Percentiles rank a stretch among this genome's conserved stretches.
Evolutionary conservation across 1,140 invertebrate genomes (phyloP).

Genomic region (Heliconius melpomene): DNA sequence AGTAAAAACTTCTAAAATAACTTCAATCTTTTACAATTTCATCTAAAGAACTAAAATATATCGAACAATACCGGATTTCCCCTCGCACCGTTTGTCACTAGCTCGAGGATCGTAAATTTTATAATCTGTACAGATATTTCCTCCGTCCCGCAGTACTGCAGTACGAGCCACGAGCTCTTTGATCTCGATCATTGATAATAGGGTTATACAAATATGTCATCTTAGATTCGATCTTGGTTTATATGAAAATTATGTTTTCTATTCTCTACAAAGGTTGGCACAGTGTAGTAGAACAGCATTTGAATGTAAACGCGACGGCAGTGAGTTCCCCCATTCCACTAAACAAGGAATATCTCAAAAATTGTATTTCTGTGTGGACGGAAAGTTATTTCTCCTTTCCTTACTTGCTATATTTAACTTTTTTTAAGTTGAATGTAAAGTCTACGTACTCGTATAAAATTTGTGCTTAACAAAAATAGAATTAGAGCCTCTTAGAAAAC

Average conservation of each 20-base stretch:
- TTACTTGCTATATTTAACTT: no score
- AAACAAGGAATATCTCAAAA: no score
- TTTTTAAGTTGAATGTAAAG: no score
- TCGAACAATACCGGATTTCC: slow-evolving; percentile 13
- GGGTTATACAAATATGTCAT: slow-evolving; percentile 1
- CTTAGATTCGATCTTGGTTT: neutral
- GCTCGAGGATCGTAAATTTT: slow-evolving; percentile 24
- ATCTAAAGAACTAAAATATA: neutral
- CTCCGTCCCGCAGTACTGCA: neutral
- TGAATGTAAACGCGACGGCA: no score
- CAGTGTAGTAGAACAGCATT: no score
- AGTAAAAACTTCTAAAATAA: neutral
- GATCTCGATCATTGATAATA: slow-evolving; percentile 1
- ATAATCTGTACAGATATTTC: slow-evolving; percentile 14
- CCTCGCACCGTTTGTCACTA: slow-evolving; percentile 18
- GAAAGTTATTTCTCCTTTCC: no score
- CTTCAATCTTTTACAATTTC: neutral
- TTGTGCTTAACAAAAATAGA: no score
- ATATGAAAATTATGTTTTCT: neutral
- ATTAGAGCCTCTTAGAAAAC: no score
- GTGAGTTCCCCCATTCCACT: no score
- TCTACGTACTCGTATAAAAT: no score
- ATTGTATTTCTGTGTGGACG: no score
- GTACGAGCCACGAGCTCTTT: neutral
- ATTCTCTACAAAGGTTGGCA: neutral